Base-by-base conservation (phyloP, 2,113 vertebrate genomes). In the Daphoenositta chrysoptera region DNA sequence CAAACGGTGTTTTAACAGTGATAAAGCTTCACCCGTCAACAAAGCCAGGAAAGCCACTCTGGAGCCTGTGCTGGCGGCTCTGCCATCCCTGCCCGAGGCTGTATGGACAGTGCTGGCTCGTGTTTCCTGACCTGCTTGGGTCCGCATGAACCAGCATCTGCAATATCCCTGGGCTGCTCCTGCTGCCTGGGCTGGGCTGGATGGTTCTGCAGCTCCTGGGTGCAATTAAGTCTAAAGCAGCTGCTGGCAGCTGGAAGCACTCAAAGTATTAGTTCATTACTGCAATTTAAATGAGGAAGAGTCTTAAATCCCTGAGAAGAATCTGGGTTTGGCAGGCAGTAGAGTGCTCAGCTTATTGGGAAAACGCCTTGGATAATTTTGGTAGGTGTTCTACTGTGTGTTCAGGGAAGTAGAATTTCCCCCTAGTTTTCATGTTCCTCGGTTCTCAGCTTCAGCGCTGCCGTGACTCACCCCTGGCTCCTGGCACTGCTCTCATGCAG, bases 231-330 rank as follows among this genome's bases (percentile, higher is more conserved):
- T 33, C 56, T 6, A 11, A 94, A 83, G 51, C 95, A 96, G 97
- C 96, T 95, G 94, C 90, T 95, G 95, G 94, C 96, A 94, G 96
- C 94, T 94, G 94, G 82, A 90, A 83, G 48, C 84, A 82, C 81
- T 95, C 78, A 47, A 35, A 63, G 40, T 39, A n/a, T 88, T 87
- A 76, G 92, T 68, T 96, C 96, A 83, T 88, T 77, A 89, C 54
- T 91, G 93, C 77, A 71, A 83, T 79, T 87, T 51, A 77, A 51
- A 94, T 68, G 83, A 88, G 47, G 79, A 89, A 71, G 82, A 80
- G 35, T 70, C 79, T 81, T 89, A 93, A 90, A 82, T 94, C 87
- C 84, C 71, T 77, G 51, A 45, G 48, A 91, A 88, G 51, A 63
- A 83, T 94, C 60, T 79, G 84, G 64, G 86, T 60, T 92, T 94